These are phyloP conservation scores for Oscheius onirici DNA, from an alignment of 2,888 invertebrate genomes.

Conservation along the genomic window DNA sequence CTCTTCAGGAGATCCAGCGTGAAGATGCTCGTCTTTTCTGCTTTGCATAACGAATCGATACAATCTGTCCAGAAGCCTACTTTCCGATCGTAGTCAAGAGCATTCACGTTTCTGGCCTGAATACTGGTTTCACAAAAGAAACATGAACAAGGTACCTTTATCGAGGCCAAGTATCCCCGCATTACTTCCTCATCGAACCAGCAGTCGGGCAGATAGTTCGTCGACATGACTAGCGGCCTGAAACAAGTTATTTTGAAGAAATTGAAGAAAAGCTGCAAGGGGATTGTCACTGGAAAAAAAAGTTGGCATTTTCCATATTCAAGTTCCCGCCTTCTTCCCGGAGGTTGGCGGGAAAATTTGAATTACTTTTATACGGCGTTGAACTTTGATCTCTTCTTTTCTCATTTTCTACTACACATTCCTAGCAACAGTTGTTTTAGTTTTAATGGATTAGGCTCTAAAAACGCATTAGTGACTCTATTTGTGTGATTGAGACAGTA, in stretches of 20 bases:
- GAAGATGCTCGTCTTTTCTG: conserved; percentile 56
- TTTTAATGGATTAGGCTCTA: too few species aligned
- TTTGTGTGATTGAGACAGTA: too few species aligned
- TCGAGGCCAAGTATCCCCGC: conserved; percentile 59
- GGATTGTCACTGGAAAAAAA: too few species aligned
- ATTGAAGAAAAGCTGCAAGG: neutral
- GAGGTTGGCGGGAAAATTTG: too few species aligned
- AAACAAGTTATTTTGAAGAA: neutral
- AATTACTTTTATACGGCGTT: too few species aligned
- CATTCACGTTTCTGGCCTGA: conserved; percentile 60
- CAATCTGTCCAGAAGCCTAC: conserved; percentile 61
- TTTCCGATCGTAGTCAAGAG: conserved; percentile 63
- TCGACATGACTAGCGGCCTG: neutral
- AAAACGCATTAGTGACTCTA: too few species aligned
- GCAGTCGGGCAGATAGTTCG: conserved; percentile 42
- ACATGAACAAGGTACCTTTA: conserved; percentile 46
- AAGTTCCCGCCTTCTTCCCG: too few species aligned
- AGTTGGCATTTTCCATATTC: too few species aligned
- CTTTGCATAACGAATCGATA: conserved; percentile 52
- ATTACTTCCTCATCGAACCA: conserved; percentile 55
- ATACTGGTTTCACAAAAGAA: neutral
- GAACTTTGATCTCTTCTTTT: too few species aligned
- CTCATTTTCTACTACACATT: too few species aligned
- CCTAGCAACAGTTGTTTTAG: too few species aligned
- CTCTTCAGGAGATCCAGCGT: conserved; percentile 52